A percentile compares a stretch with the other conserved stretches of the same genome.
These are phyloP conservation scores for Drosophila ercepeae DNA, from an alignment of 1,140 invertebrate genomes.

Conservation along the genomic window DNA sequence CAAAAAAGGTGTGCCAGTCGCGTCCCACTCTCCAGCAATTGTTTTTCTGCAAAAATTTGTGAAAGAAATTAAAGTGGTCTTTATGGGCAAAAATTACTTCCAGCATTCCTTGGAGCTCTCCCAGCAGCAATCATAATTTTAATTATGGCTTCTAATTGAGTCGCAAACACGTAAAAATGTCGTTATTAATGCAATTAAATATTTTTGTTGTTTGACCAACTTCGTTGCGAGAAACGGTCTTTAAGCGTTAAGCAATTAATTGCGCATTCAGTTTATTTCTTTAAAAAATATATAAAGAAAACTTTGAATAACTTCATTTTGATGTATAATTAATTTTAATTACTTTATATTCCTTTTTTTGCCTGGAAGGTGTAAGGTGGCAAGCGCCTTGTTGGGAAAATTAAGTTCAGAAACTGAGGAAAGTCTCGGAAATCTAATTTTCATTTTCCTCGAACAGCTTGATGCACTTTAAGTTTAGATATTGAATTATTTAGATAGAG, in stretches of 20 bases:
- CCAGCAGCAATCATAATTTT: slow-evolving; percentile 41
- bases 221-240: slow-evolving; percentile 24
- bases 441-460: slow-evolving; percentile 22
- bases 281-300: neutral
- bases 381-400: slow-evolving; percentile 30
- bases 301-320: slow-evolving; percentile 43
- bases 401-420: slow-evolving; percentile 3
- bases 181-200: slow-evolving; percentile 54
- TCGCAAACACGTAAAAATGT: slow-evolving; percentile 59
- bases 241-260: slow-evolving; percentile 41
- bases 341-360: slow-evolving; percentile 34
- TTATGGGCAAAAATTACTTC: slow-evolving; percentile 23
- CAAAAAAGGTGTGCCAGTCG: neutral
- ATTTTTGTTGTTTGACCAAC: slow-evolving; percentile 26
- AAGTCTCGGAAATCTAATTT: slow-evolving; percentile 35
- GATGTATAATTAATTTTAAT: slow-evolving; percentile 56
- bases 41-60: slow-evolving; percentile 12
- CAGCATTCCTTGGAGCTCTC: slow-evolving; percentile 1
- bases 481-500: too few species aligned
- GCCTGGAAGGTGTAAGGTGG: slow-evolving; percentile 19
- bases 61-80: slow-evolving; percentile 10
- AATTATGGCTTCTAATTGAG: slow-evolving; percentile 55
- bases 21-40: neutral
- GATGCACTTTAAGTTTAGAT: slow-evolving; percentile 21
- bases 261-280: slow-evolving; percentile 32